phyloP scores from a whole-genome alignment of 2,888 invertebrate genomes.

The Steromphala cineraria region DNA sequence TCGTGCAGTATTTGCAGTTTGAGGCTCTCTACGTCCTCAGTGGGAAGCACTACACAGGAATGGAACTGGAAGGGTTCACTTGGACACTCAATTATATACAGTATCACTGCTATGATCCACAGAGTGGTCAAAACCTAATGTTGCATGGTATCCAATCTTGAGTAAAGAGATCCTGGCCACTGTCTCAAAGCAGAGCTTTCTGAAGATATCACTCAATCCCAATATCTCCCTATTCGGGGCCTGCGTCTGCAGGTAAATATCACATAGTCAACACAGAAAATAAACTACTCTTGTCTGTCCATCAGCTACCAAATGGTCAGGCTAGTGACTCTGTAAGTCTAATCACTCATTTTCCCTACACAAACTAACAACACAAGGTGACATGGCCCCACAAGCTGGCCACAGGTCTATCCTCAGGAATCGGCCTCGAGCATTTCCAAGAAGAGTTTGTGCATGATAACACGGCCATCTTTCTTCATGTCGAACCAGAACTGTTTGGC shows the following conservation, averaged over 20 bases:
- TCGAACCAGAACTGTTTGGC: constrained; percentile 93
- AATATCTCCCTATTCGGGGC: not conserved
- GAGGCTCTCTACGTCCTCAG: not conserved
- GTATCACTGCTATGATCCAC: not conserved
- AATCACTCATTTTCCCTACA: too few relatives aligned
- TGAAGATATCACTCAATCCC: not conserved
- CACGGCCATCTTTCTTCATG: constrained; percentile 90
- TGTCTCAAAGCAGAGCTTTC: not conserved
- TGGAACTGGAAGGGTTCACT: constrained; percentile 1
- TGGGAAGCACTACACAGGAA: constrained; percentile 5
- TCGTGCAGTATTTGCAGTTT: too few relatives aligned
- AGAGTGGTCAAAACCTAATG: too few relatives aligned
- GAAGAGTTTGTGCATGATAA: constrained; percentile 96
- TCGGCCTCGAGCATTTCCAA: constrained; percentile 91
- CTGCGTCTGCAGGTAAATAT: not conserved
- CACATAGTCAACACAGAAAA: not conserved
- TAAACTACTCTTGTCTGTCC: not conserved
- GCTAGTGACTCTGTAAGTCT: too few relatives aligned
- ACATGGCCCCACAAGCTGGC: constrained; percentile 12
- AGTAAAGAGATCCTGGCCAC: too few relatives aligned
- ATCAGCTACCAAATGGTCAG: not conserved
- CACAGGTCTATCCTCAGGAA: constrained; percentile 52
- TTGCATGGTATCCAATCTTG: too few relatives aligned
- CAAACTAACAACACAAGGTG: not conserved
- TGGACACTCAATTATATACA: not conserved